Evolutionary conservation across 2,888 invertebrate genomes (phyloP).

Genomic region (Caenorhabditis wallacei): DNA sequence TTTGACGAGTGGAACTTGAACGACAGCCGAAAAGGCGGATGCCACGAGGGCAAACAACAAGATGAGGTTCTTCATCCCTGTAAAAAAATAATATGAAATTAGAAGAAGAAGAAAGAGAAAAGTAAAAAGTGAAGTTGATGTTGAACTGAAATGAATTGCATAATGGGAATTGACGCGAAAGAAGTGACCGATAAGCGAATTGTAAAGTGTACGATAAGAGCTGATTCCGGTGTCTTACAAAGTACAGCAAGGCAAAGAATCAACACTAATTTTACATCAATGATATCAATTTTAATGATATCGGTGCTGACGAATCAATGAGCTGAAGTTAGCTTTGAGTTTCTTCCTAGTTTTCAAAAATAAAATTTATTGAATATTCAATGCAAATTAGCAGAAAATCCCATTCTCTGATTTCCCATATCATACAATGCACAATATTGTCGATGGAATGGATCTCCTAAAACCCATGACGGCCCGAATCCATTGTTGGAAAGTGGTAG

Average conservation of each 20-base stretch:
- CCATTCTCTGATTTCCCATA: slow-evolving; percentile 31
- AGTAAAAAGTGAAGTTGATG: slow-evolving; percentile 39
- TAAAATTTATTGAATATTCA: neutral
- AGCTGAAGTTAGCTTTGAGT: too few relatives aligned
- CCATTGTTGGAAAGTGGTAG: slow-evolving; percentile 21
- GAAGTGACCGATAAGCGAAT: slow-evolving; percentile 31
- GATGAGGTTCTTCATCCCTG: slow-evolving; percentile 58
- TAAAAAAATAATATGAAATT: slow-evolving; percentile 9
- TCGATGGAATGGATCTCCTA: slow-evolving; percentile 24
- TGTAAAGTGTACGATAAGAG: slow-evolving; percentile 32
- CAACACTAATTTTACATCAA: slow-evolving; percentile 1
- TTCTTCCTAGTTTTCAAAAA: neutral
- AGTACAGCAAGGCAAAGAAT: slow-evolving; percentile 29
- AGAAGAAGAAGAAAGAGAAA: neutral
- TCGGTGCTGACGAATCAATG: too few relatives aligned
- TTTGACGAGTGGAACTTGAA: slow-evolving; percentile 67
- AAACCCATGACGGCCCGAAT: slow-evolving; percentile 31
- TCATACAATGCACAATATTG: slow-evolving; percentile 29
- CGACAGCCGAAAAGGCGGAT: slow-evolving; percentile 54
- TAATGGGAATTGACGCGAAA: slow-evolving; percentile 40
- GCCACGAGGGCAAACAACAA: slow-evolving; percentile 66
- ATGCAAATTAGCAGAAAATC: slow-evolving; percentile 14
- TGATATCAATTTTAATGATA: slow-evolving; percentile 21
- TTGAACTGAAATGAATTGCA: slow-evolving; percentile 50
- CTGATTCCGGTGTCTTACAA: slow-evolving; percentile 44